Evolutionary conservation across 2,797 vertebrate species (phyloP), one percentile per base, ranked within the genome.

Genomic region (Atherinosoma microstoma): DNA sequence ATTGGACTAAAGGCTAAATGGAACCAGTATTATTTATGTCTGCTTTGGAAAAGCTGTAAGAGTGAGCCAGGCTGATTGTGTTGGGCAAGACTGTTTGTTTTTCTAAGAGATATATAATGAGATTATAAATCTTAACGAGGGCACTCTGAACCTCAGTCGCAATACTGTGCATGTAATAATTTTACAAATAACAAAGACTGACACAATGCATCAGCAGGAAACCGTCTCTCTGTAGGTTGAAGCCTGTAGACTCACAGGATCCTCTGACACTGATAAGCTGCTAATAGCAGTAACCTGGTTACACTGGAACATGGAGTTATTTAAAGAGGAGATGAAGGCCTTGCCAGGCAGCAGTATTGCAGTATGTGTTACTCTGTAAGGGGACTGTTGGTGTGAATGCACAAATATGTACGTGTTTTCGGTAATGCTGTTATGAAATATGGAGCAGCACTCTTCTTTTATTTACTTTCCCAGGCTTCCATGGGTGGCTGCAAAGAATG

Each of bases 271-370:
- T 54, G 45, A 76, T 65, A 62, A 73, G 51, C 47, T 68, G 63
- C 64, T 24, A 20, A 30, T 24, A 80, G 67, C 57, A 51, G 16
- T 73, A 78, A 65, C 61, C 70, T 70, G 63, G 73, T 76, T 76
- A 49, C 16, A 20, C 59, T 64, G 54, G 56, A 69, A 61, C 70
- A 58, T 58, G 29, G 38, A 68, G 67, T 75, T 81, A 77, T 73
- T 76, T 70, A 56, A 84, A 38, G 40, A 60, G 54, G 51, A 47
- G 38, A 34, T 61, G 64, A 47, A 65, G 72, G 65, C 70, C 69
- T 70, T 61, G 58, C 70, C 77, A 24, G 58, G 47, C 61, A n/a
- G 18, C 24, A 15, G 30, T 7, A 45, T 64, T 67, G 53, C 58
- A 58, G 30, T 73, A 6, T 38, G 40, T 59, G 51, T 35, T 65